A percentile compares a stretch with the other conserved stretches of the same genome.
Conservation (phyloP, 2,113 vertebrate genomes). For the Psammodynastes pulverulentus region DNA sequence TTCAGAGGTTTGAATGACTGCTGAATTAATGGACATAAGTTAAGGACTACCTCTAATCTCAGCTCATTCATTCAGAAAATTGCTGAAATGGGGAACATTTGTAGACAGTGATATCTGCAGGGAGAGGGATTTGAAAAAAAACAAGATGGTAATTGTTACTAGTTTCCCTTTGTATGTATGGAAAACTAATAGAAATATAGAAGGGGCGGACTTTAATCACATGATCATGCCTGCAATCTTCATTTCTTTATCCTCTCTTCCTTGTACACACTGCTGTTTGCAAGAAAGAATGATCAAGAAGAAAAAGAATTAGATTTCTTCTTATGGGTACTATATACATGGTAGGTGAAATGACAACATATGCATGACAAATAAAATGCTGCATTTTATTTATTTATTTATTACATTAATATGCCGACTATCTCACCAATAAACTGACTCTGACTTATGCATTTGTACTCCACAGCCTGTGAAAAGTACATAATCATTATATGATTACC, state of each 20-base stretch:
- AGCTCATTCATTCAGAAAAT: too few species aligned
- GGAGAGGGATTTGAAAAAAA: too few species aligned
- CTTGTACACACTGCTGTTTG: background rate
- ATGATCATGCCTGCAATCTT: background rate
- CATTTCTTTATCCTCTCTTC: background rate
- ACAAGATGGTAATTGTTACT: too few species aligned
- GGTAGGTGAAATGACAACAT: background rate
- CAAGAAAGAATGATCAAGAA: background rate
- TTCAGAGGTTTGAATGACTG: too few species aligned
- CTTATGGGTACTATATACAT: background rate
- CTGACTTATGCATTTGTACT: background rate
- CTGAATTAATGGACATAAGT: too few species aligned
- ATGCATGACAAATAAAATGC: background rate
- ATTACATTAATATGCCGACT: background rate
- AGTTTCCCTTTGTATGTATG: too few species aligned
- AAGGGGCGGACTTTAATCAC: background rate
- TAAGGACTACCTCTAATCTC: too few species aligned
- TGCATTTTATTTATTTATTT: background rate
- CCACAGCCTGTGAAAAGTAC: background rate
- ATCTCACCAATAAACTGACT: background rate
- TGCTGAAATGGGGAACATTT: too few species aligned
- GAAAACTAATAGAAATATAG: background rate
- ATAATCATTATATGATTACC: background rate
- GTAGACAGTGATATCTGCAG: too few species aligned
- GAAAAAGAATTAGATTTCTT: background rate